Evolutionary conservation across 2,113 vertebrate genomes (phyloP).

Genomic region (Etia nguti): DNA sequence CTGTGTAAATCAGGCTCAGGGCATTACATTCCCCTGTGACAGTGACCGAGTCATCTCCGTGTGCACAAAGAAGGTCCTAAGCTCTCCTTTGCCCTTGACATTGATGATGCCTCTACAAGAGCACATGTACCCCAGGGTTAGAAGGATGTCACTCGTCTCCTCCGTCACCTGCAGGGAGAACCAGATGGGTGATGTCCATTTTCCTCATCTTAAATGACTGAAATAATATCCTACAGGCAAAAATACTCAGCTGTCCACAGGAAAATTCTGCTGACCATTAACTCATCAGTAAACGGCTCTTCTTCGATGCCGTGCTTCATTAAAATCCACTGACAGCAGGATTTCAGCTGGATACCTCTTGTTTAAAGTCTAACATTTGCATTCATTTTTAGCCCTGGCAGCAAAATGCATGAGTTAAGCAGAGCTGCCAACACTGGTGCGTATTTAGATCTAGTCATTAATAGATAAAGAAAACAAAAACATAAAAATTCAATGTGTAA

Average conservation of each 20-base stretch:
- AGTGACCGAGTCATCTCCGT: constrained; percentile 93
- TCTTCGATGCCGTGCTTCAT: not conserved
- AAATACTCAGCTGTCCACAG: not conserved
- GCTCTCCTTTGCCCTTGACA: constrained; percentile 95
- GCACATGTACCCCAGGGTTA: constrained; percentile 89
- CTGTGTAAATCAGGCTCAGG: constrained; percentile 39
- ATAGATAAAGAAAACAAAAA: not conserved
- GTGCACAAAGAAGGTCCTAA: constrained; percentile 95
- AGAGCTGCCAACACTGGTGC: not conserved
- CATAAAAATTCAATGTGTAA: not conserved
- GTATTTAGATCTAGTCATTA: not conserved
- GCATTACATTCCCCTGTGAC: constrained; percentile 82
- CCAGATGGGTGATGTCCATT: not conserved
- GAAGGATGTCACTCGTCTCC: constrained; percentile 85
- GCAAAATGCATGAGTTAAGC: not conserved
- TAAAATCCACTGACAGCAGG: not conserved
- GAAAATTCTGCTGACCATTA: not conserved
- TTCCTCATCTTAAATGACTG: not conserved
- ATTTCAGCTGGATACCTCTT: not conserved
- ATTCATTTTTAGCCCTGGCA: not conserved
- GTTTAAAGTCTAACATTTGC: not conserved
- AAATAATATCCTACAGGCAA: not conserved
- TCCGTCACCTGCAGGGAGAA: constrained; percentile 79
- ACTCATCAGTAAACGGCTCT: not conserved
- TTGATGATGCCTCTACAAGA: constrained; percentile 95